Evolutionary conservation across 2,113 vertebrate species (phyloP).

Genomic region (Nycticryphes semicollaris): DNA sequence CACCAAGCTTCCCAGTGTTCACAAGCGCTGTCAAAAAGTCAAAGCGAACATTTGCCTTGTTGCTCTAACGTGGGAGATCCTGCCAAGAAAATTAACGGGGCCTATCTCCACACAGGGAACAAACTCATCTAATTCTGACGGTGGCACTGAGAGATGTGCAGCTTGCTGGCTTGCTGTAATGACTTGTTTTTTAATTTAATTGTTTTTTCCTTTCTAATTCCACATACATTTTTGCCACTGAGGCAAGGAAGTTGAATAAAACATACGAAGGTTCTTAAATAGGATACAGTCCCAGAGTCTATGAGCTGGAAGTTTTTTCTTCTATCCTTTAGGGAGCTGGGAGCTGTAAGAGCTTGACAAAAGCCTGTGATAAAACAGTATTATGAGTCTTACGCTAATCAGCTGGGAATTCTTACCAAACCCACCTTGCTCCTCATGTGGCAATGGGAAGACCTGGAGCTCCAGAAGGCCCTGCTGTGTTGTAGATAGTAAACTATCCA

Average conservation of each 20-base stretch:
- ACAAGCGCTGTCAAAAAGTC: background rate
- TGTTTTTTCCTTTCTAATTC: background rate
- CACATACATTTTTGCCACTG: background rate
- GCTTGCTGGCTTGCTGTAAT: background rate
- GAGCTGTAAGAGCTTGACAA: background rate
- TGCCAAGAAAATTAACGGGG: constrained; percentile 45
- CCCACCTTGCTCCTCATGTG: background rate
- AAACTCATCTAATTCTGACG: constrained; percentile 11
- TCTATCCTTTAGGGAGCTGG: background rate
- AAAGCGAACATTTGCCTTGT: background rate
- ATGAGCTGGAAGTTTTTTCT: constrained; percentile 1
- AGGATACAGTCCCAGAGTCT: background rate
- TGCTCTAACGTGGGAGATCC: constrained; percentile 6
- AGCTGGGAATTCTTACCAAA: background rate
- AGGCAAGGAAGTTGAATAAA: constrained; percentile 4
- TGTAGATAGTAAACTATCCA: too few relatives aligned
- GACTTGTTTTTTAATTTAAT: background rate
- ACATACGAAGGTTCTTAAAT: background rate
- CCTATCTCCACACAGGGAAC: constrained; percentile 4
- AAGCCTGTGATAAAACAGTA: background rate
- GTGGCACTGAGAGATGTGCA: background rate
- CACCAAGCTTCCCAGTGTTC: background rate
- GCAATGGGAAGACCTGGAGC: background rate
- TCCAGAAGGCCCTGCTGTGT: background rate
- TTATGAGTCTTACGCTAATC: background rate